Evolutionary conservation across 2,888 invertebrate genomes (phyloP), one percentile per base, ranked within the genome.

Genomic region (Mystacides longicornis): DNA sequence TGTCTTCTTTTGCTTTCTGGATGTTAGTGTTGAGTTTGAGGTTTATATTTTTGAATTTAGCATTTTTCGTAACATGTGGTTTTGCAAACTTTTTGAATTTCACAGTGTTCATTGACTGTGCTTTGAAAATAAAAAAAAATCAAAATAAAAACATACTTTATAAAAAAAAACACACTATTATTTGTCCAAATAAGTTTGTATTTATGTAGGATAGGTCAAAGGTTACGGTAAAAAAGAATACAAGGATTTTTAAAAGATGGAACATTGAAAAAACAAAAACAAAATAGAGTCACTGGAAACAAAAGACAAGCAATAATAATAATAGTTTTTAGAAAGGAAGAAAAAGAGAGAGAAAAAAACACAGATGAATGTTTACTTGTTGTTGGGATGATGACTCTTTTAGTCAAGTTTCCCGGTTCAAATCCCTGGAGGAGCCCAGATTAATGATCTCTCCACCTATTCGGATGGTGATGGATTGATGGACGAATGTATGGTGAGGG

Each of bases 371-470:
- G 11, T 7, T 7, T 27, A 43, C 43, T 20, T 7, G 45, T 45
- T 45, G 45, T 45, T 7, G 37, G 14, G 7, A 14, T 45, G 45
- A 54, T 49, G 54, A 22, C 54, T 54, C 49, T 54, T 54, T 54
- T 27, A 54, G 49, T 20, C 16, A 21, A 49, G 49, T 49, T 37
- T 49, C 49, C 54, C 31, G 23, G 47, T 16, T 49, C 49, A 54
- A 54, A 49, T 54, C 54, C 54, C 54, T 7, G 27, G 42, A 49
- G 54, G 54, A 54, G 49, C 14, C 18, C 37, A 49, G 49, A 54
- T 54, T 54, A 49, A 54, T 54, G 54, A 54, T 16, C 49, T 43
- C 42, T 33, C 49, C 49, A 42, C 49, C 37, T 42, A 49, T 49
- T 23, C 49, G 21, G 49, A 37, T 18, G 18, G 33, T 49, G 54